A percentile compares a stretch with the other conserved stretches of the same genome.
Evolutionary conservation across 2,888 invertebrate genomes (phyloP).

Genomic region (Patella depressa): DNA sequence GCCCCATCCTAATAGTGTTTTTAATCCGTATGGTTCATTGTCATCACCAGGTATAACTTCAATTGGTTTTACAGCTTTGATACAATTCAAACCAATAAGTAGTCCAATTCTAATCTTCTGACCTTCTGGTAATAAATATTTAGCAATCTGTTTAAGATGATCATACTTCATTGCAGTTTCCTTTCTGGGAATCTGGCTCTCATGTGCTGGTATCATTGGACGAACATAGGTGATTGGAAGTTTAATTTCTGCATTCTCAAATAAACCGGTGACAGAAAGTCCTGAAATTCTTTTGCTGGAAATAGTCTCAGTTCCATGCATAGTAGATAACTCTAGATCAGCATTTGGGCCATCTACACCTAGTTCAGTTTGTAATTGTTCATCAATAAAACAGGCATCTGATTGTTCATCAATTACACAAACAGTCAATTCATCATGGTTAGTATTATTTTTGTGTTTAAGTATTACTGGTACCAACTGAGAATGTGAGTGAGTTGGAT

Average conservation of each 20-base stretch:
- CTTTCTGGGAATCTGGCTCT: not conserved
- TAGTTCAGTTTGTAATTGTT: not conserved
- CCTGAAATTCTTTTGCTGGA: not conserved
- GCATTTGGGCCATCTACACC: too few species aligned
- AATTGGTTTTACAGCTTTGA: not conserved
- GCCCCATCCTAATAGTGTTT: slow-evolving; percentile 1
- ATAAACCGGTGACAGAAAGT: not conserved
- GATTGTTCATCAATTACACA: not conserved
- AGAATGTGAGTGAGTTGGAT: not conserved
- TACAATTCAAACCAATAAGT: not conserved
- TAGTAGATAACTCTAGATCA: not conserved
- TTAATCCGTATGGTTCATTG: not conserved
- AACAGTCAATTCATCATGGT: too few species aligned
- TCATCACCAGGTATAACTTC: not conserved
- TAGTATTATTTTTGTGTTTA: not conserved
- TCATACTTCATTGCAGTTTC: slow-evolving; percentile 3
- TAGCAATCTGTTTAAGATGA: not conserved
- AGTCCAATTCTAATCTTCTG: not conserved
- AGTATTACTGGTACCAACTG: not conserved
- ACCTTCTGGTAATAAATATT: not conserved
- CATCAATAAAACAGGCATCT: not conserved
- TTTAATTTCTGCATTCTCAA: not conserved
- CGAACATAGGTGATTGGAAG: not conserved
- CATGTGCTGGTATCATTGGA: not conserved
- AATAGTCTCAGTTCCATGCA: not conserved